Conservation (phyloP, 2,113 vertebrate species). For the Penelope pileata region DNA sequence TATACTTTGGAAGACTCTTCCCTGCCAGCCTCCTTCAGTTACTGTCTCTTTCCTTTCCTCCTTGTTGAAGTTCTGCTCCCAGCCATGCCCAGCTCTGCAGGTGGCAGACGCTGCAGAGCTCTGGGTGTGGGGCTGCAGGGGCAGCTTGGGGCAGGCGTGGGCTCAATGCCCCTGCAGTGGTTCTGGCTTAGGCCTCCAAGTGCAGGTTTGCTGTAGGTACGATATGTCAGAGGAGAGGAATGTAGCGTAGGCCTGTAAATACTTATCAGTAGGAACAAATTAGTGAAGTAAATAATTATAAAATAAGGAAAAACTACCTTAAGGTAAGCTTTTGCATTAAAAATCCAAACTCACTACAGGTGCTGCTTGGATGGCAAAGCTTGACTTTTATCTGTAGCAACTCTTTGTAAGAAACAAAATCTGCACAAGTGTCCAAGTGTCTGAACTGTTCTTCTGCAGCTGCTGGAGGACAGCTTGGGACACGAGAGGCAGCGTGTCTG, state of each 20-base stretch:
- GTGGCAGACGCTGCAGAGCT: fast-evolving
- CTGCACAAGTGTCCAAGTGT: background rate
- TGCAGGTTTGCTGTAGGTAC: no score
- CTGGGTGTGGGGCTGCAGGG: background rate
- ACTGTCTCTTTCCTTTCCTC: background rate
- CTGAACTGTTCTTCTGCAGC: background rate
- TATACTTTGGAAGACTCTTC: background rate
- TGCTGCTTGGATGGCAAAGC: background rate
- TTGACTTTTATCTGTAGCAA: background rate
- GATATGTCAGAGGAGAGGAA: background rate
- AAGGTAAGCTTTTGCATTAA: background rate
- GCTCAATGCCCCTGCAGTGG: fast-evolving
- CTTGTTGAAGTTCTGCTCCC: background rate
- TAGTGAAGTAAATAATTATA: background rate
- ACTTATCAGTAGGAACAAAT: background rate
- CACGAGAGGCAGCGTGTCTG: background rate
- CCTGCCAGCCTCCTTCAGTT: background rate
- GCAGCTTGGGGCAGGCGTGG: fast-evolving
- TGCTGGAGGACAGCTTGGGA: background rate
- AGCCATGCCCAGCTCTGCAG: background rate
- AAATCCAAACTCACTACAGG: background rate
- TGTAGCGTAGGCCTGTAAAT: background rate
- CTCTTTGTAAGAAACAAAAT: background rate
- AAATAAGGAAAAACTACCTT: background rate
- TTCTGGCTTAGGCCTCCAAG: background rate